A percentile compares a stretch with the other conserved stretches of the same genome.
Evolutionary conservation across 2,797 vertebrate genomes (phyloP).

Genomic region (Moxostoma hubbsi): DNA sequence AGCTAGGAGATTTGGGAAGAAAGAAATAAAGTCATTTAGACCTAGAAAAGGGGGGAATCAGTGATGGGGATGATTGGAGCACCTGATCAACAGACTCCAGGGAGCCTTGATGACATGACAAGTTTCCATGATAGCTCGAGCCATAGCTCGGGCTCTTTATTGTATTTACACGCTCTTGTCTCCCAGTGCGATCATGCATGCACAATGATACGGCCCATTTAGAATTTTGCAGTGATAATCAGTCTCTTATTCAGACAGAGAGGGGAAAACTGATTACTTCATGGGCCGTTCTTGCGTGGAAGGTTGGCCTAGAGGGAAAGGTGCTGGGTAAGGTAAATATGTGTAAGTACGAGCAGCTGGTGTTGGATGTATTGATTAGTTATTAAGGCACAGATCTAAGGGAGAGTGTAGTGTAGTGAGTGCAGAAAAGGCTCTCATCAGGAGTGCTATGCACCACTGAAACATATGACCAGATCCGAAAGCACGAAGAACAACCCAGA

Average conservation of each 20-base stretch:
- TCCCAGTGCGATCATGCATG: conserved; percentile 12
- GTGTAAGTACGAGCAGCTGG: conserved; percentile 22
- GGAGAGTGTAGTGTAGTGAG: conserved; percentile 40
- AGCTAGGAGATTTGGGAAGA: conserved; percentile 11
- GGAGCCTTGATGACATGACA: conserved; percentile 28
- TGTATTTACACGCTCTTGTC: conserved; percentile 29
- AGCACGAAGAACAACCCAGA: too few relatives aligned
- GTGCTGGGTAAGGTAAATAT: conserved; percentile 42
- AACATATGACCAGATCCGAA: conserved; percentile 52
- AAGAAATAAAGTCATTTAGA: conserved; percentile 20
- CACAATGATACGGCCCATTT: conserved; percentile 11
- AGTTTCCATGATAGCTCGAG: conserved; percentile 25
- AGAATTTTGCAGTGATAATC: conserved; percentile 25
- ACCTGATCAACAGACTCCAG: conserved; percentile 21
- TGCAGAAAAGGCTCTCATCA: conserved; percentile 44
- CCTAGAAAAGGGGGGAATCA: conserved; percentile 10
- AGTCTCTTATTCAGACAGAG: background rate
- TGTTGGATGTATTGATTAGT: conserved; percentile 47
- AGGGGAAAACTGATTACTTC: conserved; percentile 23
- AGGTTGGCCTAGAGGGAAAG: background rate
- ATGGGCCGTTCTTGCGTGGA: background rate
- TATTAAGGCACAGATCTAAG: conserved; percentile 57
- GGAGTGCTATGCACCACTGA: conserved; percentile 51
- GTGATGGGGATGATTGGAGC: conserved; percentile 21
- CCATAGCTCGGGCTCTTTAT: conserved; percentile 31